Conservation (phyloP, 1,140 invertebrate genomes). For the Homarus americanus region DNA sequence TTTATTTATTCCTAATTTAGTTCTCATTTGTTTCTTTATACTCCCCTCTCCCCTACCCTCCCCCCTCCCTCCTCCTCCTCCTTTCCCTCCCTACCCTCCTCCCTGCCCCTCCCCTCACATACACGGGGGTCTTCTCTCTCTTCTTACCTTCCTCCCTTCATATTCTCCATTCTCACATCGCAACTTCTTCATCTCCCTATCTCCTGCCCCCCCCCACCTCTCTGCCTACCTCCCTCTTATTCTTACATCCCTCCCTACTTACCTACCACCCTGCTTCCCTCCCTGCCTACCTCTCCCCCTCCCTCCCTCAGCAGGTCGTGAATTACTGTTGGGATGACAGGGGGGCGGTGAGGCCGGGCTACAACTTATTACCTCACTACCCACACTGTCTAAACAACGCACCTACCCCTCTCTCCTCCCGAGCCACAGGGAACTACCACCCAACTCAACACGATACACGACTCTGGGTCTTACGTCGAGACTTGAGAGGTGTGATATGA, state of each 20-base stretch:
- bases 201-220: too few relatives aligned
- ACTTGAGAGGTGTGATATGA: neutral
- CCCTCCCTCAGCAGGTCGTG: conserved; percentile 24
- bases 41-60: neutral
- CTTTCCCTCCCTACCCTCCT: too few relatives aligned
- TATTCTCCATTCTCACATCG: neutral
- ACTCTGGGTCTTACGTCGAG: neutral
- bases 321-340: conserved; percentile 54
- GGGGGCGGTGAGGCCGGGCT: conserved; percentile 30
- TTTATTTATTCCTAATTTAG: too few relatives aligned
- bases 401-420: conserved; percentile 2
- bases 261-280: neutral
- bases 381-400: conserved; percentile 47
- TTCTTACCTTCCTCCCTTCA: neutral
- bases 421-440: conserved; percentile 12
- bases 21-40: too few relatives aligned
- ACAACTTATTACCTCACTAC: conserved; percentile 50
- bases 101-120: too few relatives aligned
- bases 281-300: neutral
- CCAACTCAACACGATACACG: neutral
- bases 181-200: neutral
- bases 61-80: too few relatives aligned
- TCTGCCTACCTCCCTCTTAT: neutral
- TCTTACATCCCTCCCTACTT: too few relatives aligned
- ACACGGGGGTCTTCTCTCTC: too few relatives aligned